These are phyloP conservation scores for Noctua fimbriata DNA, from an alignment of 2,888 invertebrate species.

Conservation along the genomic window DNA sequence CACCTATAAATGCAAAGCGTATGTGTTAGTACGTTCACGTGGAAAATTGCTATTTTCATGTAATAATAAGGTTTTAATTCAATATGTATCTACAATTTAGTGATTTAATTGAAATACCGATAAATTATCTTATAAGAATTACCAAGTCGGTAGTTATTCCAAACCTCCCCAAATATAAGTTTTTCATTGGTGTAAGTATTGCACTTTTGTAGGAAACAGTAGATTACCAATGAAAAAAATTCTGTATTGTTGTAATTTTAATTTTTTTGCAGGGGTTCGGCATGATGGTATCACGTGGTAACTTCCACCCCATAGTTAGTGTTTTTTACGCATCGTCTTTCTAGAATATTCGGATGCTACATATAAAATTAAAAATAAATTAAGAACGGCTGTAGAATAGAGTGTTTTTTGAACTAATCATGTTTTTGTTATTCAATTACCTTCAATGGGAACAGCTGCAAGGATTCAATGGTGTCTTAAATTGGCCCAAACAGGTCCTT, in stretches of 20 bases:
- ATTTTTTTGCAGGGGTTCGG: no score
- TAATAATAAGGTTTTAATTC: not conserved
- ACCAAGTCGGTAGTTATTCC: no score
- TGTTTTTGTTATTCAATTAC: slow-evolving; percentile 18
- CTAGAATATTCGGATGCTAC: not conserved
- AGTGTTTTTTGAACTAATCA: not conserved
- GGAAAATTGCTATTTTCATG: not conserved
- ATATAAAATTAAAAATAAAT: not conserved
- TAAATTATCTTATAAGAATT: not conserved
- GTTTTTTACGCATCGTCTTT: not conserved
- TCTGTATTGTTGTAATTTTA: no score
- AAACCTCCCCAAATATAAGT: no score
- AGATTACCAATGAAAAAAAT: no score
- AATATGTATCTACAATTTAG: not conserved
- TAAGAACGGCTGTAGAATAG: not conserved
- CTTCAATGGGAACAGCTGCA: slow-evolving; percentile 22
- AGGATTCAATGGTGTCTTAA: slow-evolving; percentile 9
- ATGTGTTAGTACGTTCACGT: slow-evolving; percentile 2
- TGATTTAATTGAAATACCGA: not conserved
- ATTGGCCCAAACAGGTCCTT: slow-evolving; percentile 18
- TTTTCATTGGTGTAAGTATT: no score
- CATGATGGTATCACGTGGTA: not conserved
- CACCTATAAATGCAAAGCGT: slow-evolving; percentile 29
- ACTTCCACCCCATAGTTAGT: not conserved
- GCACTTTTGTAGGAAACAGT: no score